Conservation (phyloP, 2,888 invertebrate genomes). For the Osedax frankpressi region DNA sequence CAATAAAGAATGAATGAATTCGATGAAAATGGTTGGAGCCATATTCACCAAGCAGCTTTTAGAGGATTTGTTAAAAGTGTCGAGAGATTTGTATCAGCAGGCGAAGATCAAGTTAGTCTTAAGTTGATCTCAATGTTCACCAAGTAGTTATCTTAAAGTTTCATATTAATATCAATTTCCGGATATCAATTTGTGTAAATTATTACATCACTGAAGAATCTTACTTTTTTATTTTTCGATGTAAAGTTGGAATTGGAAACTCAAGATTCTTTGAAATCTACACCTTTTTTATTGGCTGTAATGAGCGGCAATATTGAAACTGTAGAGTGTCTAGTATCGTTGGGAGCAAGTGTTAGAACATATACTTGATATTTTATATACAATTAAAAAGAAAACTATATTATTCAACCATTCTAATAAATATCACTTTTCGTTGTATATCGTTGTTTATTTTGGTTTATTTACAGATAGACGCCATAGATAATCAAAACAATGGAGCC, state of each 20-base stretch:
- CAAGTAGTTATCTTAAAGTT: too few relatives aligned
- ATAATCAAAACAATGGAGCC: conserved; percentile 39
- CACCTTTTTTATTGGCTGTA: conserved; percentile 42
- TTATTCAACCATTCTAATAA: too few relatives aligned
- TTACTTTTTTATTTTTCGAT: too few relatives aligned
- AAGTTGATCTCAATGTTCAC: too few relatives aligned
- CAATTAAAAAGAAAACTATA: too few relatives aligned
- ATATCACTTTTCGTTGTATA: too few relatives aligned
- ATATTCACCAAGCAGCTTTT: conserved; percentile 42
- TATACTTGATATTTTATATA: too few relatives aligned
- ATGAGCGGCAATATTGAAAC: conserved; percentile 36
- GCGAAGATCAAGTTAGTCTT: conserved; percentile 30
- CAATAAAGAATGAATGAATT: conserved; percentile 37
- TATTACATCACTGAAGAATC: too few relatives aligned
- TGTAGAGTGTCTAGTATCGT: conserved; percentile 34
- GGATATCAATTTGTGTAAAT: too few relatives aligned
- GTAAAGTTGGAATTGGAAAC: conserved; percentile 40
- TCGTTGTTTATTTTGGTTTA: too few relatives aligned
- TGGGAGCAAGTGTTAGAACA: conserved; percentile 37
- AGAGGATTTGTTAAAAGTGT: conserved; percentile 41
- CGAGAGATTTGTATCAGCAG: conserved; percentile 39
- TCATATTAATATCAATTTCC: too few relatives aligned
- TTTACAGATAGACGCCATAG: conserved; percentile 30
- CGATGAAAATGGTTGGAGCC: conserved; percentile 43
- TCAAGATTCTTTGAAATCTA: conserved; percentile 36